Evolutionary conservation across 2,113 vertebrate genomes (phyloP), one percentile per base, ranked within the genome.

Genomic region (Tricholaema leucomelas): DNA sequence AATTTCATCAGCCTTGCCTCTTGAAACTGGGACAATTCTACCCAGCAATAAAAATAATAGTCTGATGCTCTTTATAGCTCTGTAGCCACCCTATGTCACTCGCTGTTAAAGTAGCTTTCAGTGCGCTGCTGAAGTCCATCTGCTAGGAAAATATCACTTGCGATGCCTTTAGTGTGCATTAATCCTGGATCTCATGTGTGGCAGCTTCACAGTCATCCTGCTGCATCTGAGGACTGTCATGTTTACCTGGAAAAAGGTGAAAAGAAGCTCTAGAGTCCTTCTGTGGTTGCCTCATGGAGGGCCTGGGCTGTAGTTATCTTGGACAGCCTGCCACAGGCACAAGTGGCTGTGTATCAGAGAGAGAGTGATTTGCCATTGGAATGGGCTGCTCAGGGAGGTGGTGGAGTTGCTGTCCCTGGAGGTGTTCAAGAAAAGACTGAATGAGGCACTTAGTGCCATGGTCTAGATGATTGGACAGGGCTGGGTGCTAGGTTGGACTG

Each of bases 1-100:
- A 89, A 95, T 95, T 80, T 87, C 8, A 81, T 74, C 56, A 80
- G 40, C 27, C 64, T 81, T 88, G 81, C 30, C 30, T 85, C 72
- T 67, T 91, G 77, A 92, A 92, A 71, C 81, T 60, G 24, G 27
- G 60, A 80, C 89, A 91, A 78, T 44, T 92, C 52, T 28, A 48
- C 15, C 77, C 56, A 74, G 77, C 61, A 95, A 80, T 82, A 85
- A 88, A 28, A 93, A 78, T 14, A 88, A 70, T 38, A 79, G 36
- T 87, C 72, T 87, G 59, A 89, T 90, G 65, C 40, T 82, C 40
- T 85, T 75, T 80, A n/a, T 65, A 59, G 50, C 55, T 88, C 59
- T 85, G 25, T 61, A 92, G 75, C 40, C 21, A 65, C 88, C 35
- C 35, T 71, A 2, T 90, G 80, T 66, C 69, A 85, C 50, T 85